Evolutionary conservation across 2,113 vertebrate species (phyloP).

Genomic region (Crypturellus undulatus): DNA sequence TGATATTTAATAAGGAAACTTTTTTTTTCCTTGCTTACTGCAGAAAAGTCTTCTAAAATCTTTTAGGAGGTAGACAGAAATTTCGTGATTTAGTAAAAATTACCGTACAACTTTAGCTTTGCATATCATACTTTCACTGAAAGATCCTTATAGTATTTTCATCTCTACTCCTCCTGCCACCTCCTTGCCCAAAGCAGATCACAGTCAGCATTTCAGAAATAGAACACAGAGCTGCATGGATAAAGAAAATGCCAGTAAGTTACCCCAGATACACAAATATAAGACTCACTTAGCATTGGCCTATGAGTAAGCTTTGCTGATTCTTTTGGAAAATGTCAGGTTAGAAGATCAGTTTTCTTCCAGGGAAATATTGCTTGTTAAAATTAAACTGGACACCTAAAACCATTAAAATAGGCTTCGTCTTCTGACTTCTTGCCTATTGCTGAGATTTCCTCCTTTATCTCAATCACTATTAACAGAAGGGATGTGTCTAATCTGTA

Average conservation of each 20-base stretch:
- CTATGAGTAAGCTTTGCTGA: background rate
- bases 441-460: background rate
- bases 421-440: background rate
- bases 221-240: background rate
- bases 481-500: fast-evolving
- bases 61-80: background rate
- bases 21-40: background rate
- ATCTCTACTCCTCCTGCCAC: fast-evolving
- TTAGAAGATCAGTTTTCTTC: background rate
- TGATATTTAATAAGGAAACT: background rate
- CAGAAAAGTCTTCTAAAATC: background rate
- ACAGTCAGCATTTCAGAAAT: background rate
- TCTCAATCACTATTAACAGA: background rate
- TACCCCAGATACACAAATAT: background rate
- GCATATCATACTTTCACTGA: background rate
- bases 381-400: background rate
- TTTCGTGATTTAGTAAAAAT: background rate
- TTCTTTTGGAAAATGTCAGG: background rate
- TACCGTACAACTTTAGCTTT: background rate
- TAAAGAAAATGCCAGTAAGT: background rate
- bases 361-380: background rate
- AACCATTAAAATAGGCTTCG: background rate
- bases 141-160: background rate
- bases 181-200: background rate
- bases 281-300: background rate